A percentile compares a stretch with the other conserved stretches of the same genome.
phyloP scores from a whole-genome alignment of 2,888 invertebrate species.

The Eudasyphora cyanicolor region DNA sequence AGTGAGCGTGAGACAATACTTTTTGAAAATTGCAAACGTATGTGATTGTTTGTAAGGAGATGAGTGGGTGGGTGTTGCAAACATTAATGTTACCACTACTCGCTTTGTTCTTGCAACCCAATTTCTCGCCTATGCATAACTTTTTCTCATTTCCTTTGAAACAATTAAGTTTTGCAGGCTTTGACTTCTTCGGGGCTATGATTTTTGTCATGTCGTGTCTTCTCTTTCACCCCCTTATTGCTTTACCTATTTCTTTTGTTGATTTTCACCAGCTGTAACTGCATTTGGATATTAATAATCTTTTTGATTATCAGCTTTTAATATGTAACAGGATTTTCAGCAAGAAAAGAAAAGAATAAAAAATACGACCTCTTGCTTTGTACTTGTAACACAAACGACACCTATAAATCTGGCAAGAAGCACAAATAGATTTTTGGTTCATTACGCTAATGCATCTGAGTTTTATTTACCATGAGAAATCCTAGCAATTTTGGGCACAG shows the following conservation, averaged over 20 bases:
- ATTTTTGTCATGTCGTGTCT: neutral
- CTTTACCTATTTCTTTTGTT: neutral
- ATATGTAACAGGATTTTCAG: neutral
- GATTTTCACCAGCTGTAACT: neutral
- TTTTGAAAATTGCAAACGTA: neutral
- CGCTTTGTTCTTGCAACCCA: neutral
- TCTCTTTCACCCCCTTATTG: neutral
- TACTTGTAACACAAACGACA: neutral
- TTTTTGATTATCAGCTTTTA: neutral
- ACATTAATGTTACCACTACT: neutral
- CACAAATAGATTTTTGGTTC: neutral
- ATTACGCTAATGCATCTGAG: constrained; percentile 9
- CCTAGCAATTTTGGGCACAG: no score
- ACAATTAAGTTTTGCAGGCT: neutral
- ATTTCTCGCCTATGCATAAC: neutral
- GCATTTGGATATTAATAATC: neutral
- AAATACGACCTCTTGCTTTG: no score
- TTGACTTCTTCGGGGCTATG: neutral
- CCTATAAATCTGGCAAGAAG: neutral
- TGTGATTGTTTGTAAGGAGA: neutral
- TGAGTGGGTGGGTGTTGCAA: neutral
- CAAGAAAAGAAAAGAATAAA: no score
- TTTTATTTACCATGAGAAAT: no score
- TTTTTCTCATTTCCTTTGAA: constrained; percentile 2
- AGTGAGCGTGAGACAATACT: no score